Evolutionary conservation across 2,888 invertebrate genomes (phyloP).

Genomic region (Harpalus rufipes): DNA sequence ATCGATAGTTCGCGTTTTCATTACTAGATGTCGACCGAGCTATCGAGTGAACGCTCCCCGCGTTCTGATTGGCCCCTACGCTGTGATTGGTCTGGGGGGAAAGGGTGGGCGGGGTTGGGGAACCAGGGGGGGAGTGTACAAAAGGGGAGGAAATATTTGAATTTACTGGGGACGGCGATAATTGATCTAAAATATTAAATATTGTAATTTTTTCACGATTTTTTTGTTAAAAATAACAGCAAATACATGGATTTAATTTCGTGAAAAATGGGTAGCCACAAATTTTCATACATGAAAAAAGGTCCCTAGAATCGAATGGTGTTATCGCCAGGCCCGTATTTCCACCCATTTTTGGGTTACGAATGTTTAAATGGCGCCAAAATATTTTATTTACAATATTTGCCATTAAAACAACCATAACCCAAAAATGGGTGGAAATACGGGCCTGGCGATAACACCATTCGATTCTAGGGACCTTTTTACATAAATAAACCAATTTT

Average conservation of each 20-base stretch:
- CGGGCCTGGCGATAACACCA: no score
- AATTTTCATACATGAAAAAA: no score
- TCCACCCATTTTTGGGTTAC: no score
- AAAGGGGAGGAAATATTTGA: conserved; percentile 69
- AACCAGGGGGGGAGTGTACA: conserved; percentile 71
- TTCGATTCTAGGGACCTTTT: no score
- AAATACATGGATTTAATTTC: no score
- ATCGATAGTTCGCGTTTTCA: conserved; percentile 67
- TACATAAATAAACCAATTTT: no score
- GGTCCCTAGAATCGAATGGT: no score
- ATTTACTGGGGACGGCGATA: conserved; percentile 69
- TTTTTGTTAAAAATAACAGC: no score
- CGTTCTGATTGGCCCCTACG: conserved; percentile 53
- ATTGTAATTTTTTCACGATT: neutral
- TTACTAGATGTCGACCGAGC: conserved; percentile 1
- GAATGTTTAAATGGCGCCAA: neutral
- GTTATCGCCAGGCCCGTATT: no score
- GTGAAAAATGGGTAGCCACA: no score
- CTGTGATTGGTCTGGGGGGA: conserved; percentile 74
- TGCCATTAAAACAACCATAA: no score
- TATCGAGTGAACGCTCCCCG: neutral
- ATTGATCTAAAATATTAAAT: neutral
- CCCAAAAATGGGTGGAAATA: no score
- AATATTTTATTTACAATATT: neutral
- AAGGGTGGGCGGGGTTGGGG: conserved; percentile 74